phyloP scores from a whole-genome alignment of 2,113 vertebrate genomes.

The Salvator merianae region DNA sequence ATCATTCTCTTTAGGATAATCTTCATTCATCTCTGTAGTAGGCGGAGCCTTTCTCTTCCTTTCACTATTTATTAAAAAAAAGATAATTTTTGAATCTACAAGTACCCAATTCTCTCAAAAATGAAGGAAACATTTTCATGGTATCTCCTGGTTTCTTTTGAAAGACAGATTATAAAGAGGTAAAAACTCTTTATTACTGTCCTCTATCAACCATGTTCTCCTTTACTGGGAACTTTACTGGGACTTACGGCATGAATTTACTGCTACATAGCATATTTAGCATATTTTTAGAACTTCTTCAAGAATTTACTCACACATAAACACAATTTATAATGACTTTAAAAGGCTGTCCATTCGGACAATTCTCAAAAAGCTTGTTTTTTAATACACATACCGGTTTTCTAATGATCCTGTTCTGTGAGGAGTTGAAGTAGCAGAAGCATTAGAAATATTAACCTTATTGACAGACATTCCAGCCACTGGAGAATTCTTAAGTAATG shows the following conservation, averaged over 20 bases:
- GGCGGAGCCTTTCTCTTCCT: constrained; percentile 89
- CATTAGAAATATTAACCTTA: constrained; percentile 63
- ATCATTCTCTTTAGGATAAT: constrained; percentile 99
- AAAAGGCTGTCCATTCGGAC: not conserved
- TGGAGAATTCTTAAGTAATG: constrained; percentile 65
- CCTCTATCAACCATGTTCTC: not conserved
- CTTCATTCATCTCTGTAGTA: constrained; percentile 87
- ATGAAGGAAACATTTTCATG: no score
- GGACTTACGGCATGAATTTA: no score
- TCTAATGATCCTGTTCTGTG: constrained; percentile 86
- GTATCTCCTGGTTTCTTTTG: not conserved
- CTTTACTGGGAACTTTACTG: no score
- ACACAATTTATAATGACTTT: not conserved
- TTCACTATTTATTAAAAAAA: constrained; percentile 78
- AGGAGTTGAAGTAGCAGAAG: constrained; percentile 74
- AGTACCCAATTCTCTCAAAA: not conserved
- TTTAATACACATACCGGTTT: constrained; percentile 80
- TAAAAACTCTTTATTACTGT: not conserved
- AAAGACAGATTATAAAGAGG: not conserved
- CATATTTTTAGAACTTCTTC: not conserved
- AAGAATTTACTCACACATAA: not conserved
- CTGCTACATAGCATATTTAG: not conserved
- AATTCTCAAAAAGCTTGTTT: not conserved
- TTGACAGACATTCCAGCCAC: constrained; percentile 65
- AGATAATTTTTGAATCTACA: constrained; percentile 12